phyloP scores from a whole-genome alignment of 2,888 invertebrate species.

The Cryptus viduatorius region DNA sequence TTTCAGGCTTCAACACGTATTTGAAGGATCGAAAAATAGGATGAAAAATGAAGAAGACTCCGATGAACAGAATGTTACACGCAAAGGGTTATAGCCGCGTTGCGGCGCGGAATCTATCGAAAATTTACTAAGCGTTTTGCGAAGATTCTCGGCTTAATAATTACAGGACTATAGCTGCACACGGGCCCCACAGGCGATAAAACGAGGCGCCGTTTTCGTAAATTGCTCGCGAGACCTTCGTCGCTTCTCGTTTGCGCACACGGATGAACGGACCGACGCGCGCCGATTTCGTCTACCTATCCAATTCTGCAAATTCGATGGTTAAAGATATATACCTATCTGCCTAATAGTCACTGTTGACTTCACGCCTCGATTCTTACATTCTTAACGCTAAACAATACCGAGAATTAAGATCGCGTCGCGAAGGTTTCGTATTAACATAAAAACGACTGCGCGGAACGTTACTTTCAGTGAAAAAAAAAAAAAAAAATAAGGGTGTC shows the following conservation, averaged over 20 bases:
- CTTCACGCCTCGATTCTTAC: background rate
- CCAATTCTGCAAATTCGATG: background rate
- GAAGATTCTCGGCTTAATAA: constrained; percentile 61
- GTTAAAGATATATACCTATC: background rate
- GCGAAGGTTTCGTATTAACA: background rate
- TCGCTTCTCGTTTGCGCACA: constrained; percentile 30
- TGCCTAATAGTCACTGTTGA: background rate
- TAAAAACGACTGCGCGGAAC: too few relatives aligned
- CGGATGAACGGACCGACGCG: constrained; percentile 17
- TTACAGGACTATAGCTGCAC: constrained; percentile 57
- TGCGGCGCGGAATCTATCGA: constrained; percentile 50
- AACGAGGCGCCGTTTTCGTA: constrained; percentile 64
- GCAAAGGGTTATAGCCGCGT: constrained; percentile 40
- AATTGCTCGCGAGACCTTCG: constrained; percentile 57
- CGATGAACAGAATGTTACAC: constrained; percentile 18
- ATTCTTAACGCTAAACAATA: background rate
- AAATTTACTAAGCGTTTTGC: constrained; percentile 45
- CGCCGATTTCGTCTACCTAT: constrained; percentile 12
- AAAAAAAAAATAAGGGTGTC: too few relatives aligned
- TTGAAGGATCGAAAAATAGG: constrained; percentile 29
- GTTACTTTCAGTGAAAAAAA: too few relatives aligned
- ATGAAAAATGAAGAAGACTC: constrained; percentile 38
- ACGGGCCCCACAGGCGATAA: constrained; percentile 49
- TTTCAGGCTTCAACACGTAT: constrained; percentile 53
- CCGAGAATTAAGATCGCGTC: background rate